Conservation (phyloP, 2,113 vertebrate genomes). For the Sinocyclocheilus grahami region DNA sequence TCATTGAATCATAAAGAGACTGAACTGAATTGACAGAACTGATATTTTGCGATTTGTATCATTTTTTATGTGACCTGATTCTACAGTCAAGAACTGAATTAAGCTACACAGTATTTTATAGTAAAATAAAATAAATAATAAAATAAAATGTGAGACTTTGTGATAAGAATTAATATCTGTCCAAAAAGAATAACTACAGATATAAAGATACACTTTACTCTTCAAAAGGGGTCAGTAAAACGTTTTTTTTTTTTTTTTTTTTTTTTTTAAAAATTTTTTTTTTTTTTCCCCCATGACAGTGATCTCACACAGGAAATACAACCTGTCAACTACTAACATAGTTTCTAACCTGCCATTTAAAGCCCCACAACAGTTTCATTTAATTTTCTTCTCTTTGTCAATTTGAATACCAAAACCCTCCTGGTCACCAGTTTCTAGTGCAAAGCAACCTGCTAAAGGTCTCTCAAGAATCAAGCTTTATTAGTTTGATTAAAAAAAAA, state of each 20-base stretch:
- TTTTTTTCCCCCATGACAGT: too few species aligned
- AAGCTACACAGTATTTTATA: background rate
- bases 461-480: background rate
- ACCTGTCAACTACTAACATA: background rate
- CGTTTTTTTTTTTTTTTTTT: too few species aligned
- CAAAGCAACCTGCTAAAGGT: background rate
- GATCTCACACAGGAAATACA: slow-evolving; percentile 20
- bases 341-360: background rate
- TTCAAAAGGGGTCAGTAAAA: background rate
- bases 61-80: background rate
- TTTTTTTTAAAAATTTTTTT: too few species aligned
- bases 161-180: background rate
- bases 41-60: background rate
- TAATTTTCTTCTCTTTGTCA: background rate
- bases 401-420: background rate
- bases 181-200: too few species aligned
- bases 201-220: background rate
- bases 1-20: background rate
- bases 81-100: background rate
- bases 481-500: background rate
- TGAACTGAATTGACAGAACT: background rate
- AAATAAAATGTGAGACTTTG: background rate
- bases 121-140: background rate
- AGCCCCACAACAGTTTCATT: background rate
- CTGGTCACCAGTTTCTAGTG: background rate